Evolutionary conservation across 2,797 vertebrate species (phyloP), one percentile per base, ranked within the genome.

Genomic region (Hafferia zeledoni): DNA sequence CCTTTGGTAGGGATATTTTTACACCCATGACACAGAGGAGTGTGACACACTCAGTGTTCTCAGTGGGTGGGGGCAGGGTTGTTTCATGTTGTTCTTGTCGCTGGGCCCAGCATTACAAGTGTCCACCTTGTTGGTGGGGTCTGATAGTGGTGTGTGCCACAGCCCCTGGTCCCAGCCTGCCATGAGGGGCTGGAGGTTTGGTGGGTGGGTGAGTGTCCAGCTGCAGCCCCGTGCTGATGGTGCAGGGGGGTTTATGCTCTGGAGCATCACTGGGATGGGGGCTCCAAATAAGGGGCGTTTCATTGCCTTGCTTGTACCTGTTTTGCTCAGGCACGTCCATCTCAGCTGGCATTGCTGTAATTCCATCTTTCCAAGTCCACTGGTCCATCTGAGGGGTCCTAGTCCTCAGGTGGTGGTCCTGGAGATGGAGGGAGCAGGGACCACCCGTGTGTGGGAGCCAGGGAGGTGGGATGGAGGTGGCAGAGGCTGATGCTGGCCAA

Each of bases 11-110:
- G 69, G 97, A 75, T 98, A 97, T 98, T 98, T 98, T 98, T 98
- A 98, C 97, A 94, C 88, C 14, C 94, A 90, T 97, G 98, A 97
- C 97, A 97, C 95, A 97, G 96, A 96, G 94, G 75, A 97, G 96
- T 93, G 97, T 98, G 98, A 98, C 97, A 98, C 96, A 91, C 96
- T 96, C 3, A 72, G 96, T 95, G 97, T 93, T 97, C 98, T 97
- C 97, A 97, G 98, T 97, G 98, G 97, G 98, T 96, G 98, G 98
- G 97, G 93, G 96, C 95, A 92, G 96, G 74, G 96, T 53, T 97
- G 89, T 61, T 92, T 92, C 89, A 49, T 97, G 97, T 97, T 98
- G 71, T 97, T 97, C 97, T 98, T 98, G 97, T 97, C 93, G 74
- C 94, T 1, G 70, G 47, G 97, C 98, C 98, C 97, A 97, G 92